Conservation (phyloP, 2,888 invertebrate species). For the Gisinianus flammeolus region DNA sequence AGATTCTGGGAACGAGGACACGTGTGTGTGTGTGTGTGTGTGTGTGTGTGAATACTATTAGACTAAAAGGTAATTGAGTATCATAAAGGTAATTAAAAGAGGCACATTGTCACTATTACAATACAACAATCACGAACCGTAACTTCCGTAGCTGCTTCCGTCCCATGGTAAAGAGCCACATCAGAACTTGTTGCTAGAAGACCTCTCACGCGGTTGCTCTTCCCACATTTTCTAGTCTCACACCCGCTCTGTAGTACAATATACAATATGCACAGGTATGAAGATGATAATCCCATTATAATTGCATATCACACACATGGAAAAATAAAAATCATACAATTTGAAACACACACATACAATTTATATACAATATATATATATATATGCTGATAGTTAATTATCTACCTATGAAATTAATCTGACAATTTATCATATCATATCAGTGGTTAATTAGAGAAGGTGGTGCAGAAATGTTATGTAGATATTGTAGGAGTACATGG, state of each 20-base stretch:
- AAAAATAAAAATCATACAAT: background rate
- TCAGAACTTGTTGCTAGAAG: slow-evolving; percentile 30
- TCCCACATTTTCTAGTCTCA: slow-evolving; percentile 30
- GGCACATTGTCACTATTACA: slow-evolving; percentile 22
- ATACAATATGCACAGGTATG: no score
- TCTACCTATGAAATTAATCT: slow-evolving; percentile 9
- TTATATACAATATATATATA: background rate
- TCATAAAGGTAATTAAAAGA: slow-evolving; percentile 17
- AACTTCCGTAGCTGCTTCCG: slow-evolving; percentile 46
- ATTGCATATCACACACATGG: no score
- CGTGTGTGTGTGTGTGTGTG: background rate
- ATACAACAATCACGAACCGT: slow-evolving; percentile 42
- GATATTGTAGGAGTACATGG: no score
- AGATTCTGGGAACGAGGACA: slow-evolving; percentile 17
- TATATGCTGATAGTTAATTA: background rate
- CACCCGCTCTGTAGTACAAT: slow-evolving; percentile 4
- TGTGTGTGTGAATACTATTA: background rate
- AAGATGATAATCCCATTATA: no score
- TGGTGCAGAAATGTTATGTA: background rate
- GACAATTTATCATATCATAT: slow-evolving; percentile 10
- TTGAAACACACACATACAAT: background rate
- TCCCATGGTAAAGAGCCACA: slow-evolving; percentile 22
- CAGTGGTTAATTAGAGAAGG: slow-evolving; percentile 6
- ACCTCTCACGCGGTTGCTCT: slow-evolving; percentile 26
- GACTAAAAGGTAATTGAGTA: background rate